Base-by-base conservation (phyloP, 2,888 invertebrate species). In the Diaprepes abbreviatus region DNA sequence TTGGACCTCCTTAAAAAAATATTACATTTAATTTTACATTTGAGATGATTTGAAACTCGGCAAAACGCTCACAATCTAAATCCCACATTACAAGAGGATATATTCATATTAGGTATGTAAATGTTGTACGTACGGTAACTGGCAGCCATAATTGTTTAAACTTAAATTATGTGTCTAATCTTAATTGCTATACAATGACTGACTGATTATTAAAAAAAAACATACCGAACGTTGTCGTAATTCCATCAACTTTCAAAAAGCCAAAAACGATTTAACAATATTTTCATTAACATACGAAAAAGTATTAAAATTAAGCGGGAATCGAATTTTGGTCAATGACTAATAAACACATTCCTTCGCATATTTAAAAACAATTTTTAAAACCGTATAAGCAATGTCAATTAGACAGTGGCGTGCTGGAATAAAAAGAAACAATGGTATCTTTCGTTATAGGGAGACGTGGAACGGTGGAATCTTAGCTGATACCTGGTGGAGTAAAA, bases 291-390 rank as follows among this genome's bases (percentile, higher is more conserved):
- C 50, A 66, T 58, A 59, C 40, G 38, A 66, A 66, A 58, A 59
- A 48, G 21, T 59, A 66, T 54, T 66, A 7, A 52, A 62, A 62
- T 60, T 48, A 24, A 48, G 19, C 35, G 45, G 35, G 60, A n/a
- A 60, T 45, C 12, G 19, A 35, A 60, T 60, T 62, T 62, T 62
- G 52, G 62, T 62, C 62, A 62, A 38, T 52, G 62, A 62, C 50
- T 62, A 62, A 60, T 50, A 12, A 50, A 52, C 62, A 50, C 38
- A 62, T 62, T 62, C 62, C 62, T 16, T 36, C 21, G 52, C 52
- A 52, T 38, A 21, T 59, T 59, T 59, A 59, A 59, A 59, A 58
- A 59, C 43, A 43, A 59, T 59, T 43, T 43, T 57, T 40, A 43
- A 59, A 43, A 12, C 43, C 31, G 43, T 40, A 31, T 10, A 40